Conservation (phyloP, 2,797 vertebrate species). For the Scolopax rusticola region DNA sequence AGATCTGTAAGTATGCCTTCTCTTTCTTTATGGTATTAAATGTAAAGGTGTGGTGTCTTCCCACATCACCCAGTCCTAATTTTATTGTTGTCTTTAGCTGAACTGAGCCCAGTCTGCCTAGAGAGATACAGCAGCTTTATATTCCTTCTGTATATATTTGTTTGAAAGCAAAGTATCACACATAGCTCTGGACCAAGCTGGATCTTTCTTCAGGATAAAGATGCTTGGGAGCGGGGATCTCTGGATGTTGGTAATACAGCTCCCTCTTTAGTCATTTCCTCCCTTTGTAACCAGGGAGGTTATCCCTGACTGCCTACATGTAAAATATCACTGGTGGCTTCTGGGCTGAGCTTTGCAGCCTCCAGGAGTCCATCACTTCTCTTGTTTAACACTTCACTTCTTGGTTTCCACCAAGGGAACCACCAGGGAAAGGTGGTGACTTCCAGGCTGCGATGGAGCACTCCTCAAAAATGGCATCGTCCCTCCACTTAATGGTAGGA, state of each 20-base stretch:
- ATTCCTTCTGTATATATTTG: too few species aligned
- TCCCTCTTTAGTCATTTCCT: not conserved
- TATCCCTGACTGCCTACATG: fast-evolving
- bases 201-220: not conserved
- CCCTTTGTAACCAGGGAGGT: not conserved
- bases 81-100: not conserved
- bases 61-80: fast-evolving
- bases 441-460: fast-evolving
- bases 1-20: fast-evolving
- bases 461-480: fast-evolving
- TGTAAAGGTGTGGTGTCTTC: not conserved
- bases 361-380: fast-evolving
- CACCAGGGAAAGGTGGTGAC: fast-evolving
- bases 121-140: not conserved
- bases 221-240: not conserved
- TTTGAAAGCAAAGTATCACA: fast-evolving
- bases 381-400: fast-evolving
- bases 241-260: fast-evolving
- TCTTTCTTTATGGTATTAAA: too few species aligned
- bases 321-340: fast-evolving
- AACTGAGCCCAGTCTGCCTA: not conserved
- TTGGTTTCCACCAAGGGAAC: not conserved
- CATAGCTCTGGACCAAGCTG: not conserved
- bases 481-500: fast-evolving
- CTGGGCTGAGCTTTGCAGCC: not conserved